These are phyloP conservation scores for Sabatieria punctata DNA, from an alignment of 2,888 invertebrate species.

Conservation along the genomic window DNA sequence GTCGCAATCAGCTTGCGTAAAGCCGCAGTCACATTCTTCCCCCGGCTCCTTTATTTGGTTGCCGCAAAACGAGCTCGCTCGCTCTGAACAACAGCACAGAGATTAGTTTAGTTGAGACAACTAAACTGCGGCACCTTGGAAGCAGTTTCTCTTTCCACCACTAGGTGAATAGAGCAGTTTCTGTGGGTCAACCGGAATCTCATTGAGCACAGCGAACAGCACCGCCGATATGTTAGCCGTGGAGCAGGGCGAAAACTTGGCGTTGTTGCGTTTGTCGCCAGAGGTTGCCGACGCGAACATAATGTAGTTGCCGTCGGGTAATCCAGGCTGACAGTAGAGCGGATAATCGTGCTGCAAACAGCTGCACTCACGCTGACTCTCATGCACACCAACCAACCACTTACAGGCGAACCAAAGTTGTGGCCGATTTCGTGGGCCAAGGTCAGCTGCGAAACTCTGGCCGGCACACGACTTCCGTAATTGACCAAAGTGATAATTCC, in stretches of 20 bases:
- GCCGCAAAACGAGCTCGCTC: conserved; percentile 90
- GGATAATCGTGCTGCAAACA: conserved; percentile 78
- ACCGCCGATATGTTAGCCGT: conserved; percentile 49
- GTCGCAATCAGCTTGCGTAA: conserved; percentile 54
- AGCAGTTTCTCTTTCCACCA: conserved; percentile 12
- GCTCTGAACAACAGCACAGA: conserved; percentile 44
- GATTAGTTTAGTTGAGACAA: no score
- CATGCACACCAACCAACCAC: no score
- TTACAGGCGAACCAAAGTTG: conserved; percentile 90
- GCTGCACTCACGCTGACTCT: no score
- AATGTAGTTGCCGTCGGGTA: conserved; percentile 83
- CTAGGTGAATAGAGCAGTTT: not conserved
- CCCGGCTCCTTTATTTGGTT: conserved; percentile 95
- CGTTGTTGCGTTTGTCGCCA: conserved; percentile 92
- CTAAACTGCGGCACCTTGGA: conserved; percentile 7
- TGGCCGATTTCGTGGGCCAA: conserved; percentile 98
- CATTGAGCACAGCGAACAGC: conserved; percentile 19
- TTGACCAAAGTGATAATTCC: conserved; percentile 98
- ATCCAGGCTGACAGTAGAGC: conserved; percentile 65
- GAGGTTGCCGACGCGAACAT: conserved; percentile 98
- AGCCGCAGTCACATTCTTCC: conserved; percentile 97
- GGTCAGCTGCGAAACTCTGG: conserved; percentile 89
- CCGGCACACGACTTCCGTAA: conserved; percentile 88
- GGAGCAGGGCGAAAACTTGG: conserved; percentile 85
- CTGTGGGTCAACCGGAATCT: conserved; percentile 7